Evolutionary conservation across 2,888 invertebrate genomes (phyloP).

Genomic region (Poecilus cupreus): DNA sequence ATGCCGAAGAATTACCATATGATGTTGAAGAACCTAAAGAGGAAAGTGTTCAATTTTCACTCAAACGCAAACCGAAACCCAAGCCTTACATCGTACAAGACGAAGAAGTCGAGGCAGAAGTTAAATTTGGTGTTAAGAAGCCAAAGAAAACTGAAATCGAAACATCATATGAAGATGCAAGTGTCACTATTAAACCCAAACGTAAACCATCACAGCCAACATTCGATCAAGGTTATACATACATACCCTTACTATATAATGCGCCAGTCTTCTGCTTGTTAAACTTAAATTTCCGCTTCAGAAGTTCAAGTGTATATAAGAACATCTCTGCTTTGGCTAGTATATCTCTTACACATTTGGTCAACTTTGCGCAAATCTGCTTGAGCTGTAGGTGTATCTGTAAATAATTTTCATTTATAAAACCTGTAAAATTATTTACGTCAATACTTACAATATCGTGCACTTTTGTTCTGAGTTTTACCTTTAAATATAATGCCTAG

Average conservation of each 20-base stretch:
- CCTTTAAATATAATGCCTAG: constrained; percentile 11
- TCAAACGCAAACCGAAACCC: constrained; percentile 72
- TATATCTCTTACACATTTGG: not conserved
- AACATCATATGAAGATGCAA: constrained; percentile 78
- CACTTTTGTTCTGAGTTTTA: not conserved
- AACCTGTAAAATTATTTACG: not conserved
- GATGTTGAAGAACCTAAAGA: constrained; percentile 75
- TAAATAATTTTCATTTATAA: constrained; percentile 54
- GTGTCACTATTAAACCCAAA: constrained; percentile 80
- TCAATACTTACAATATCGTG: constrained; percentile 2
- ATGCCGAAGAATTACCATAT: constrained; percentile 75
- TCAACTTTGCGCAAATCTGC: not conserved
- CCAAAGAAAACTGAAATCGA: constrained; percentile 73
- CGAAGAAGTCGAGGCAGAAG: constrained; percentile 76
- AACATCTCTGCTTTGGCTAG: not conserved
- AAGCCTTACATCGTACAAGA: constrained; percentile 79
- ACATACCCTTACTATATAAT: not conserved
- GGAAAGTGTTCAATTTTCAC: constrained; percentile 73
- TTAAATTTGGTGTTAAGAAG: constrained; percentile 75
- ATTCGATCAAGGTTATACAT: constrained; percentile 79
- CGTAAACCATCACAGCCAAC: constrained; percentile 80
- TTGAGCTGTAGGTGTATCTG: not conserved
- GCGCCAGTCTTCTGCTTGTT: constrained; percentile 19
- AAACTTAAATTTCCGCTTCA: constrained; percentile 22
- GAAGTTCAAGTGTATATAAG: not conserved